Base-by-base conservation (phyloP, 30 jellyfish, hydroid and myxozoan species). In the Mastigias papua region DNA sequence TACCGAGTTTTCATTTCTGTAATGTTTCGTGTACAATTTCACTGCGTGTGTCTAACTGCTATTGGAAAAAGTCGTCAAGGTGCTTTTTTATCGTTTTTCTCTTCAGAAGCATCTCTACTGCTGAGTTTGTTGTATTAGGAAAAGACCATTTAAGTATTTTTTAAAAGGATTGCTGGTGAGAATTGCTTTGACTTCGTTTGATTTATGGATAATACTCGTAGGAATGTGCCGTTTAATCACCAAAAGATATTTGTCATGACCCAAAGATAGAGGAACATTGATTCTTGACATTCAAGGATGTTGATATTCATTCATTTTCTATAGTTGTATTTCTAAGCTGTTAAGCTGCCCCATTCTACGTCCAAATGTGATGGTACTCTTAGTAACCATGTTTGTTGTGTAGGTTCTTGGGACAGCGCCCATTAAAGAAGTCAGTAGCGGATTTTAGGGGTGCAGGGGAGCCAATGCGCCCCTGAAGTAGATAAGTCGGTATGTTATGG, bases 71-170 rank as follows among this genome's bases (percentile, higher is more conserved):
- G 67, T 5, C 23, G 67, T 2, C 23, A 26, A 63, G 21, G 26
- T n/a, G 74, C 74, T 25, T 63, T 63, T 6, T 63, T 17, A 25
- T 63, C n/a, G 8, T 63, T 27, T 42, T 8, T 42, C 13, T 15
- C 7, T 42, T 15, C 7, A 8, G 13, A 42, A 42, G 13, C 13
- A 4, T 42, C 54, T 15, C 19, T 17, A 26, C 46, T 25, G 42
- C 42, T 63, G 74, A 63, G 74, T 20, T 20, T 63, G 74, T 63
- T 63, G 21, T 23, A 20, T 63, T 27, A 63, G 35, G 26, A 5
- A 63, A 63, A n/a, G 35, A 63, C 74, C 74, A 20, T 63, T 63
- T 8, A 63, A 63, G 67, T 54, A 4, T 42, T 15, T 42, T 42
- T 42, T 42, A 15, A 42, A 42, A 42, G 54, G 54, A 42, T 8